Conservation (phyloP, 37 sponge, comb jelly and placozoan species). For the Oscarella lobularis region DNA sequence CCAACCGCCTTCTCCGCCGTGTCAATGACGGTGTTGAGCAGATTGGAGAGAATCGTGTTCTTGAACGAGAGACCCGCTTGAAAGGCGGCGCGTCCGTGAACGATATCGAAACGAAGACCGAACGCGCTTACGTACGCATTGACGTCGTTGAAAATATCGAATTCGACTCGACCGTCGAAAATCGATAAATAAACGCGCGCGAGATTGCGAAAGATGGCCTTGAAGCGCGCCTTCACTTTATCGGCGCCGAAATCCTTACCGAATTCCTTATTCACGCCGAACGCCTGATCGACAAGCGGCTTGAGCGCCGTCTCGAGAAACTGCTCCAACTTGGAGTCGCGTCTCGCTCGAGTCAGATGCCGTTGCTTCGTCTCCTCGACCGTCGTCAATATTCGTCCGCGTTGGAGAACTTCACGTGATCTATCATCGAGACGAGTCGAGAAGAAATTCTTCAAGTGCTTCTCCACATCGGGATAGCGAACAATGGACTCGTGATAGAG, state of each 20-base stretch:
- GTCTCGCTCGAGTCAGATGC: too few relatives aligned
- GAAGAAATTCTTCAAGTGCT: too few relatives aligned
- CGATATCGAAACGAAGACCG: not conserved
- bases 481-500: too few relatives aligned
- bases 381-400: too few relatives aligned
- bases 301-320: too few relatives aligned
- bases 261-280: not conserved
- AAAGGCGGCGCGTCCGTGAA: conserved; percentile 2
- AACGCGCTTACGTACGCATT: not conserved
- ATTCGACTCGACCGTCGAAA: not conserved
- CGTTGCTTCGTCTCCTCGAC: too few relatives aligned
- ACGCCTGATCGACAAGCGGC: not conserved
- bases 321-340: too few relatives aligned
- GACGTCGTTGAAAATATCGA: conserved; percentile 1
- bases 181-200: not conserved
- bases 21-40: not conserved
- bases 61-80: not conserved
- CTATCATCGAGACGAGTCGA: too few relatives aligned
- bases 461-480: too few relatives aligned
- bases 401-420: too few relatives aligned
- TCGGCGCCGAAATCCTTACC: not conserved
- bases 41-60: not conserved
- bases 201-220: not conserved
- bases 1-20: not conserved
- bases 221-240: not conserved